Conservation (phyloP, 2,797 vertebrate species). For the Sylvia borin region DNA sequence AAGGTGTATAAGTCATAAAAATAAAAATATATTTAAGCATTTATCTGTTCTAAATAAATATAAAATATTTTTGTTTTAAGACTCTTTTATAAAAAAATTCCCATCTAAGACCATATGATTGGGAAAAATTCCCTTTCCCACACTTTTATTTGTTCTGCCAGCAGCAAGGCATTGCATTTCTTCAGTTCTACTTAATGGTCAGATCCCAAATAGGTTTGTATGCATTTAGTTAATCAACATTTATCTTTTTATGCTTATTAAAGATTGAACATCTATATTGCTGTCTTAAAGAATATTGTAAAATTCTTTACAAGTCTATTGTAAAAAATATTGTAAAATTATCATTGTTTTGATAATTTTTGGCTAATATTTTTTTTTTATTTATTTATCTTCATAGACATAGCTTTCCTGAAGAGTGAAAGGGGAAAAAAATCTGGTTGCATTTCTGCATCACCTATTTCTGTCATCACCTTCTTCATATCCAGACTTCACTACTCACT, state of each 20-base stretch:
- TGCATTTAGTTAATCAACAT: background rate
- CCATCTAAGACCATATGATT: background rate
- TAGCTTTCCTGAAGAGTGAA: background rate
- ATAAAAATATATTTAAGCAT: background rate
- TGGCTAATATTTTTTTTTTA: background rate
- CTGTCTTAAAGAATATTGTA: background rate
- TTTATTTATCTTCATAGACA: background rate
- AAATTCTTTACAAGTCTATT: background rate
- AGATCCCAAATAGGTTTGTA: background rate
- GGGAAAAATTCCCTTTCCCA: background rate
- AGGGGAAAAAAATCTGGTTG: fast-evolving
- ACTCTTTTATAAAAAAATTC: background rate
- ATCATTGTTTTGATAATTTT: background rate
- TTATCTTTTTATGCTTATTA: background rate
- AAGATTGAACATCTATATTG: background rate
- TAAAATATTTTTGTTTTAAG: background rate
- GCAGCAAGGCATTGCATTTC: background rate
- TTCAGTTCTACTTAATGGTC: background rate
- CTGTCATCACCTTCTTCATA: background rate
- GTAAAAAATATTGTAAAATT: background rate
- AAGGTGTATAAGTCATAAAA: background rate
- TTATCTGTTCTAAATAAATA: background rate
- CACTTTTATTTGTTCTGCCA: background rate
- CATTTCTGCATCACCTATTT: background rate
- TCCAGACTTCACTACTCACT: background rate